A percentile compares a stretch with the other conserved stretches of the same genome.
Evolutionary conservation across 2,888 invertebrate genomes (phyloP).

Genomic region (Ephialtes manifestator): DNA sequence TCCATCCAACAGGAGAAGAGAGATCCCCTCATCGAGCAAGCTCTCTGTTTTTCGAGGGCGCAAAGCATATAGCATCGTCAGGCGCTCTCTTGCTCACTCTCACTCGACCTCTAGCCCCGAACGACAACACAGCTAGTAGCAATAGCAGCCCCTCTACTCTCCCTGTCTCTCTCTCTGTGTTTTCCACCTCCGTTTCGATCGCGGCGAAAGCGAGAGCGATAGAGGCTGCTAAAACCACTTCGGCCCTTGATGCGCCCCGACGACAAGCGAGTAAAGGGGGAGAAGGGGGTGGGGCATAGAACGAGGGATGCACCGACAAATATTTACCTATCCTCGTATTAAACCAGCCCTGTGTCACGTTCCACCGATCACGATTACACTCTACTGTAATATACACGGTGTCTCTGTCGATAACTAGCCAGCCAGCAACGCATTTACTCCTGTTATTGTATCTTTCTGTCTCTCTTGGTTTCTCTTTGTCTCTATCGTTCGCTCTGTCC

Average conservation of each 20-base stretch:
- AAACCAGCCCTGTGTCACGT: constrained; percentile 69
- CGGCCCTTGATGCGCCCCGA: constrained; percentile 60
- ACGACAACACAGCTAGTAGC: constrained; percentile 16
- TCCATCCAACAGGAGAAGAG: constrained; percentile 49
- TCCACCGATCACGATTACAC: constrained; percentile 67
- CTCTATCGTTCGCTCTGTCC: constrained; percentile 10
- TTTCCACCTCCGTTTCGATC: constrained; percentile 10
- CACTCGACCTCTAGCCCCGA: constrained; percentile 22
- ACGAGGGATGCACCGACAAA: constrained; percentile 66
- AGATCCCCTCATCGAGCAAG: constrained; percentile 51
- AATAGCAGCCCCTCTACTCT: neutral
- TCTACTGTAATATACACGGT: constrained; percentile 59
- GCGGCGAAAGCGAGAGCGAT: constrained; percentile 45
- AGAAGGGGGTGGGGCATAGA: neutral
- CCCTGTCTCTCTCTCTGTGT: neutral
- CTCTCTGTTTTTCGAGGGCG: constrained; percentile 63
- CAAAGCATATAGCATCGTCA: constrained; percentile 27
- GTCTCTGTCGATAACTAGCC: constrained; percentile 62
- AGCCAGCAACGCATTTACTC: constrained; percentile 27
- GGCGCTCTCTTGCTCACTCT: constrained; percentile 20
- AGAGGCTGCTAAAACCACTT: constrained; percentile 65
- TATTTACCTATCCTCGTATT: constrained; percentile 70
- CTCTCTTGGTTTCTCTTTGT: neutral
- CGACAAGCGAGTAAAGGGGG: constrained; percentile 59
- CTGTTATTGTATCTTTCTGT: constrained; percentile 16